A percentile compares a stretch with the other conserved stretches of the same genome.
phyloP scores from a whole-genome alignment of 2,888 invertebrate species.

The Gastracanthus pulcherrimus region DNA sequence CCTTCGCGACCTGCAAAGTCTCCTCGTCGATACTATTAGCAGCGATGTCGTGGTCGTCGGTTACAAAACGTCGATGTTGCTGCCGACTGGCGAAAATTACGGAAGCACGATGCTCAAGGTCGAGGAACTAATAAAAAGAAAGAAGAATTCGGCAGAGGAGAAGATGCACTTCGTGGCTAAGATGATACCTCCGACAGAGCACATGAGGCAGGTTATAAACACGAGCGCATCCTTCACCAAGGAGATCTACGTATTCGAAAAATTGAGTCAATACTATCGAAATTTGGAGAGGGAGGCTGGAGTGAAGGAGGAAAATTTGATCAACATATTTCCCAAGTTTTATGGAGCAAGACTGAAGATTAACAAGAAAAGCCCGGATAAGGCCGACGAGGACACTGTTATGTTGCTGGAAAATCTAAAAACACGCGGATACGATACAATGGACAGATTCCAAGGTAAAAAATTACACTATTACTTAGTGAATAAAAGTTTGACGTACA shows the following conservation, averaged over 20 bases:
- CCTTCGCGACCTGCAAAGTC: neutral
- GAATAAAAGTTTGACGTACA: no score
- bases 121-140: slow-evolving; percentile 54
- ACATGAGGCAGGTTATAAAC: slow-evolving; percentile 75
- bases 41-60: neutral
- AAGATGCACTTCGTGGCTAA: no score
- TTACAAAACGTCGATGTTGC: neutral
- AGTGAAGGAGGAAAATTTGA: no score
- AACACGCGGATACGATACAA: slow-evolving; percentile 78
- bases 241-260: slow-evolving; percentile 80
- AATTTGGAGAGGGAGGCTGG: slow-evolving; percentile 78
- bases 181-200: slow-evolving; percentile 79
- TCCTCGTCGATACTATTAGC: neutral
- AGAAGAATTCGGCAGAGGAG: no score
- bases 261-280: slow-evolving; percentile 78
- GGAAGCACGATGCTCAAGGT: slow-evolving; percentile 80
- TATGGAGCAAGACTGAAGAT: slow-evolving; percentile 79
- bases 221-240: no score
- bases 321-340: slow-evolving; percentile 79
- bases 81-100: slow-evolving; percentile 80
- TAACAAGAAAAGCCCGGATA: slow-evolving; percentile 69
- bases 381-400: slow-evolving; percentile 80
- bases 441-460: no score
- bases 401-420: slow-evolving; percentile 81
- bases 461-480: no score